phyloP scores from a whole-genome alignment of 2,888 invertebrate species.

The Anthrax anthrax region DNA sequence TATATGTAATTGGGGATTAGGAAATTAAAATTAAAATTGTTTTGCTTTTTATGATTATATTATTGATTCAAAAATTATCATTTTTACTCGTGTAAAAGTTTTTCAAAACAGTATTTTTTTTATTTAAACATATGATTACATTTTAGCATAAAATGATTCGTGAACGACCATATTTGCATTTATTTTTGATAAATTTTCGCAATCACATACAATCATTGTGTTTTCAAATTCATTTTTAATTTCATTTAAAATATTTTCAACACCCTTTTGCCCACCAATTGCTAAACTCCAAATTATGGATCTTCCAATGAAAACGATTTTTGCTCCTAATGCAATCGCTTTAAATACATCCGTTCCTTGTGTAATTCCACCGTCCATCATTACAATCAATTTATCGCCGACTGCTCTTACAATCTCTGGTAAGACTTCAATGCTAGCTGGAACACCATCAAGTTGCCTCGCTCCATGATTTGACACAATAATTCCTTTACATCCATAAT shows the following conservation, averaged over 20 bases:
- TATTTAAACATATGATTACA: too few species aligned
- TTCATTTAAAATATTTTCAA: conserved; percentile 53
- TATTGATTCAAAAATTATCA: too few species aligned
- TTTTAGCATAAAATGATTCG: conserved; percentile 38
- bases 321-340: conserved; percentile 80
- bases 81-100: too few species aligned
- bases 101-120: too few species aligned
- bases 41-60: too few species aligned
- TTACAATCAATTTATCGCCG: conserved; percentile 56
- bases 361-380: conserved; percentile 74
- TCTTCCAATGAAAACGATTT: conserved; percentile 77
- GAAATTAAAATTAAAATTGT: too few species aligned
- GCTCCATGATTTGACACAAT: conserved; percentile 92
- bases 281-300: conserved; percentile 76
- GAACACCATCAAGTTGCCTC: conserved; percentile 52
- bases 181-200: conserved; percentile 45
- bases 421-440: conserved; percentile 71
- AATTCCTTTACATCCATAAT: conserved; percentile 63
- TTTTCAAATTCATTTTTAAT: conserved; percentile 60
- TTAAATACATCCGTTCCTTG: conserved; percentile 81
- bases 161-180: conserved; percentile 53
- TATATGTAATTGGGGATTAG: too few species aligned
- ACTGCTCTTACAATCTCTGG: conserved; percentile 65
- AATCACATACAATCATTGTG: conserved; percentile 62
- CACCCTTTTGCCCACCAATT: conserved; percentile 64